Evolutionary conservation across 2,113 vertebrate species (phyloP).

Genomic region (Pseudopodoces humilis): DNA sequence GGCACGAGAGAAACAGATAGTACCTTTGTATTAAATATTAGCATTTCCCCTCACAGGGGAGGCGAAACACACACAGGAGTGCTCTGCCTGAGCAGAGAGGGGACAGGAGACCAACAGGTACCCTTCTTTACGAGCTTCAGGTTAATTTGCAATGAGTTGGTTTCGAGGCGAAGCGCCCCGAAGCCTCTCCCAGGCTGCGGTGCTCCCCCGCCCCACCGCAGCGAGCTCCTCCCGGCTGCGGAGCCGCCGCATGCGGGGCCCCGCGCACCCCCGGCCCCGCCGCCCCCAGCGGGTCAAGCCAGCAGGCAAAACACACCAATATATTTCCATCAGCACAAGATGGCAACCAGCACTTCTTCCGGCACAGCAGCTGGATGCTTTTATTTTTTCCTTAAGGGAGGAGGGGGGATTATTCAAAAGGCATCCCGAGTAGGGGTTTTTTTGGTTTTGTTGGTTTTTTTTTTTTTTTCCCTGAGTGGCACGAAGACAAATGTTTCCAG

Average conservation of each 20-base stretch:
- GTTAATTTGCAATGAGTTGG: background rate
- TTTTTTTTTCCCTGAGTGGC: fast-evolving
- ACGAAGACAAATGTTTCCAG: background rate
- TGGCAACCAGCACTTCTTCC: constrained; percentile 66
- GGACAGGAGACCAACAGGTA: constrained; percentile 53
- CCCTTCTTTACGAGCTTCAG: background rate
- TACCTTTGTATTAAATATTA: background rate
- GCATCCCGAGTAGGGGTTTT: background rate
- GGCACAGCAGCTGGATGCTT: background rate
- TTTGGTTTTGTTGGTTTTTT: too few species aligned
- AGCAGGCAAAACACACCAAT: constrained; percentile 21
- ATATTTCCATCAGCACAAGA: constrained; percentile 62
- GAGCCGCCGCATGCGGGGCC: background rate
- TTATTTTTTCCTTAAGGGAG: background rate
- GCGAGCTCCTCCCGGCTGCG: background rate
- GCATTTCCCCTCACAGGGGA: background rate
- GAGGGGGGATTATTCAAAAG: background rate
- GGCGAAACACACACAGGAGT: background rate
- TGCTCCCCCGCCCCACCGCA: background rate
- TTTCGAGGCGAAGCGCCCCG: background rate
- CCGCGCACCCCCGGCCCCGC: background rate
- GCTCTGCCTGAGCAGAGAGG: background rate
- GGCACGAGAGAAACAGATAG: background rate
- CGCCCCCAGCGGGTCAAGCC: background rate
- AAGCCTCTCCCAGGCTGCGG: background rate